Evolutionary conservation across 2,888 invertebrate genomes (phyloP).

Genomic region (Lycia hirtaria): DNA sequence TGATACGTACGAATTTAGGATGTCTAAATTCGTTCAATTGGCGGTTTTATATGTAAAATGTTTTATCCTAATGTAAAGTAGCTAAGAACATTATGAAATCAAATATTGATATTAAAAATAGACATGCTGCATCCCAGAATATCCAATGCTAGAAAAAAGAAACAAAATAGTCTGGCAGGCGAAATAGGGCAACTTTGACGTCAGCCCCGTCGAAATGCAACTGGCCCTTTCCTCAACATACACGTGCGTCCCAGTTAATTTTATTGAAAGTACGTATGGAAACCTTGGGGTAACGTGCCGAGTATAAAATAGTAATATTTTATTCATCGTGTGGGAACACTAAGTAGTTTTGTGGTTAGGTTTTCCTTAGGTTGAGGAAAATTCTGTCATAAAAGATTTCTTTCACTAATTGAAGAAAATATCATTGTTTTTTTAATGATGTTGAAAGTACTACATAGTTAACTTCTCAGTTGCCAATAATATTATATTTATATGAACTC

Average conservation of each 20-base stretch:
- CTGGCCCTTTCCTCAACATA: conserved; percentile 61
- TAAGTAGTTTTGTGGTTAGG: conserved; percentile 3
- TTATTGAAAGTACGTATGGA: conserved; percentile 40
- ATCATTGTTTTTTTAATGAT: not conserved
- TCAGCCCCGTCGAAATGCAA: conserved; percentile 69
- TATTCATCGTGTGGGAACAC: conserved; percentile 13
- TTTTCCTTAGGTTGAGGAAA: conserved; percentile 12
- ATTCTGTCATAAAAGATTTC: not conserved
- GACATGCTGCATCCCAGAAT: conserved; percentile 49
- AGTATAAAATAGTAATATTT: conserved; percentile 22
- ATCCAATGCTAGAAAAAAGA: conserved; percentile 27
- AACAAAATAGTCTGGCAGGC: conserved; percentile 38
- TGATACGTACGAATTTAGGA: too few species aligned
- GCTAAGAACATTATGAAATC: conserved; percentile 10
- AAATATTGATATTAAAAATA: conserved; percentile 18
- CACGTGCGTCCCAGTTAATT: conserved; percentile 64
- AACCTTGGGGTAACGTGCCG: conserved; percentile 24
- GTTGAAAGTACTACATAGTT: not conserved
- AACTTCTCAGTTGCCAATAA: too few species aligned
- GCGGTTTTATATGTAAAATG: too few species aligned
- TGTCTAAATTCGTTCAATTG: too few species aligned
- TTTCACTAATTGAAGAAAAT: not conserved
- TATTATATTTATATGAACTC: too few species aligned
- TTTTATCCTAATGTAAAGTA: too few species aligned
- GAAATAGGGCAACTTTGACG: conserved; percentile 69